Conservation (phyloP, 2,113 vertebrate species). For the Chlorodrepanis virens region DNA sequence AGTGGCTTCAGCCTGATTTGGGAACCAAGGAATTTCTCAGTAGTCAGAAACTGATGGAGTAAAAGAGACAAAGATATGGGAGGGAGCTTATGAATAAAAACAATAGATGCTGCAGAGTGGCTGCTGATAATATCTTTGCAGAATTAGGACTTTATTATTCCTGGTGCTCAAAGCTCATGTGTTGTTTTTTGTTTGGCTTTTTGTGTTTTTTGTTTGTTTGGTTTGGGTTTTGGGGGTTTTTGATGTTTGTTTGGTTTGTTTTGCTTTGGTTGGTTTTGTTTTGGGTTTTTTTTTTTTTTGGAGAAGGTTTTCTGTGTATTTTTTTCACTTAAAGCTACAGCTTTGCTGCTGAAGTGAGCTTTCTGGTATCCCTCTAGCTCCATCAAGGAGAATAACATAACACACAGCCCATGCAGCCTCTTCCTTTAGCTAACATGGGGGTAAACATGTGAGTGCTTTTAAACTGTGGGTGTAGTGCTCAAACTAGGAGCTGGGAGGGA, state of each 20-base stretch:
- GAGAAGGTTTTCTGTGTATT: not conserved
- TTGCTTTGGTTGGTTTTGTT: not conserved
- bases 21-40: slow-evolving; percentile 1
- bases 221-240: not conserved
- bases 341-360: not conserved
- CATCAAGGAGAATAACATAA: not conserved
- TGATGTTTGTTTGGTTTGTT: not conserved
- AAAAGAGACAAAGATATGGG: not conserved
- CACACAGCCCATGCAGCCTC: not conserved
- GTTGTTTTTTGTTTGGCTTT: not conserved
- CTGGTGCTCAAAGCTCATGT: not conserved
- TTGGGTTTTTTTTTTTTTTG: not conserved
- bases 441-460: not conserved
- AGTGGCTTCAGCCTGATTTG: not conserved
- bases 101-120: not conserved
- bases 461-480: not conserved
- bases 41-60: not conserved
- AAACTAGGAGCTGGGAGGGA: not conserved
- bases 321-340: not conserved
- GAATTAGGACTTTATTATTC: not conserved
- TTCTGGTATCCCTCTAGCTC: not conserved
- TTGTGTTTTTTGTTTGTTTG: not conserved
- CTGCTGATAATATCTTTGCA: slow-evolving; percentile 3
- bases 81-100: slow-evolving; percentile 40
- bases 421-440: not conserved